Conservation (phyloP, 2,113 vertebrate genomes). For the Saccopteryx bilineata region DNA sequence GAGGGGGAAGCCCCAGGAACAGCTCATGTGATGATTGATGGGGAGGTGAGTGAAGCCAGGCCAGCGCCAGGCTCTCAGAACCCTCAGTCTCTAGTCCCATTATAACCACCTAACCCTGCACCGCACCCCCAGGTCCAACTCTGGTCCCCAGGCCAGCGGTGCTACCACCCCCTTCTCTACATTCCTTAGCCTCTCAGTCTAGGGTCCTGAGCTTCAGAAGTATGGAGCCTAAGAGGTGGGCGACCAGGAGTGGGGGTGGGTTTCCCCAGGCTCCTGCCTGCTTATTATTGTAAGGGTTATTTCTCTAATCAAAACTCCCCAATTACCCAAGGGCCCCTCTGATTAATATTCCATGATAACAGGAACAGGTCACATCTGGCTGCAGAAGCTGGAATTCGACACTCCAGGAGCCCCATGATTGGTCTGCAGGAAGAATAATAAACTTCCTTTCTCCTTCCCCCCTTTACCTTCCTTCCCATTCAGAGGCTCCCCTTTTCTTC, state of each 20-base stretch:
- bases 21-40: slow-evolving; percentile 85
- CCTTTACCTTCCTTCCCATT: slow-evolving; percentile 71
- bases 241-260: slow-evolving; percentile 63
- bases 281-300: slow-evolving; percentile 91
- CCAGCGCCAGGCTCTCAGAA: slow-evolving; percentile 41
- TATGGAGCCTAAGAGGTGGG: slow-evolving; percentile 80
- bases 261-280: slow-evolving; percentile 86
- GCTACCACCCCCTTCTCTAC: background rate
- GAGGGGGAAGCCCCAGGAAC: slow-evolving; percentile 58
- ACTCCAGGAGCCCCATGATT: slow-evolving; percentile 77
- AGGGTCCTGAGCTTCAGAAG: slow-evolving; percentile 76
- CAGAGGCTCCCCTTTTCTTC: slow-evolving; percentile 69
- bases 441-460: slow-evolving; percentile 69
- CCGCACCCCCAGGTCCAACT: background rate
- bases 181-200: background rate
- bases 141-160: background rate
- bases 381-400: slow-evolving; percentile 74
- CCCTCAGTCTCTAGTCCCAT: background rate
- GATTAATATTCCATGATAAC: slow-evolving; percentile 91
- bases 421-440: slow-evolving; percentile 82
- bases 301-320: slow-evolving; percentile 91
- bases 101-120: slow-evolving; percentile 3
- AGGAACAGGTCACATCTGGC: slow-evolving; percentile 89
- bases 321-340: slow-evolving; percentile 89
- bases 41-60: slow-evolving; percentile 82